Base-by-base conservation (phyloP, 2,888 invertebrate species). In the Athetis lepigone region DNA sequence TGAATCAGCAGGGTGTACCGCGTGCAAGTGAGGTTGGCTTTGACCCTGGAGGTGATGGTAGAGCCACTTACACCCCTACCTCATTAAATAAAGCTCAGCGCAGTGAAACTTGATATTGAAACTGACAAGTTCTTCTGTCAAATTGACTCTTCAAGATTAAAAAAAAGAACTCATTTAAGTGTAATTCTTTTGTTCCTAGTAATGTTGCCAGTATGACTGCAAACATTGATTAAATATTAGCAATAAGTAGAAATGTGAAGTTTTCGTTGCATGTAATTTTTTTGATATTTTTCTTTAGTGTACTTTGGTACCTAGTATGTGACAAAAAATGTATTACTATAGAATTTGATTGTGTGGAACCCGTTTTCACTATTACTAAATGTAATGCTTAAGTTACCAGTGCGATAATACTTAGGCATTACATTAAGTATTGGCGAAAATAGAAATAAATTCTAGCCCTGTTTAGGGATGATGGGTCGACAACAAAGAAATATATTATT, bases 121-220 rank as follows among this genome's bases (percentile, higher is more conserved):
- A 4, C n/a, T 9, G 16, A n/a, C 16, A 9, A 16, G 19, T 43
- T 13, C 4, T 19, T 25, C 6, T 58, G 27, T 61, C 8, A 39
- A 39, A 19, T 33, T 40, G n/a, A 19, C 9, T 16, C 45, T 13
- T 19, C 5, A 2, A 39, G 5, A 19, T 55, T n/a, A 1, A n/a
- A 18, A 40, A 23, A 58, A 57, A 18, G n/a, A 13, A 0, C 0
- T 2, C 6, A 16, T 33, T 40, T 52, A n/a, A 23, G 19, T 0
- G 0, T 19, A n/a, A 33, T 2, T 43, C n/a, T 58, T 71, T 47
- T 51, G 62, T 76, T 76, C 54, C 56, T 72, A 23, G 0, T n/a
- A 60, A 55, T 72, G 64, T 75, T 77, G 64, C 51, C 58, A 75
- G 64, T 77, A 51, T 55, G 23, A 72, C 68, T 75, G 69, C 19